These are phyloP conservation scores for Hapalemur alaotrensis DNA, from an alignment of 2,797 vertebrate genomes.

Conservation along the genomic window DNA sequence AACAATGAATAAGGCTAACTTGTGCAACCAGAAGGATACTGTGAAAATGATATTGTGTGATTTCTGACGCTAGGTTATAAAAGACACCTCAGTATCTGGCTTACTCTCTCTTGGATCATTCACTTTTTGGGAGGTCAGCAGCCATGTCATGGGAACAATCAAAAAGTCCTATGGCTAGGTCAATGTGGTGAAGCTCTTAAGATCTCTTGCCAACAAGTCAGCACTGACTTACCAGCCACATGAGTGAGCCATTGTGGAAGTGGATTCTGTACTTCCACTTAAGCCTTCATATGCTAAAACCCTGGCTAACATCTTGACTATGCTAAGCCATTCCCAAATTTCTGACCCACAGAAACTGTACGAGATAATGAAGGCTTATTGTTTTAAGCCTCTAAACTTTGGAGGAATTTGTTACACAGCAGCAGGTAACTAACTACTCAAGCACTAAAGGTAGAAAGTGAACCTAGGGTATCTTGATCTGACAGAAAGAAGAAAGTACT, in stretches of 20 bases:
- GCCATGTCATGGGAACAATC: not conserved
- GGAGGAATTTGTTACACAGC: not conserved
- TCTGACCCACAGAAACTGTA: not conserved
- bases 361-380: not conserved
- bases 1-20: not conserved
- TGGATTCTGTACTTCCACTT: not conserved
- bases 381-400: not conserved
- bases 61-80: not conserved
- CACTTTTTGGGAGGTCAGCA: not conserved
- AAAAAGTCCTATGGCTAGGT: not conserved
- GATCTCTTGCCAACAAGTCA: not conserved
- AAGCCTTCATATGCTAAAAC: not conserved
- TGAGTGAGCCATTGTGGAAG: not conserved
- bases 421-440: not conserved
- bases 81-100: not conserved
- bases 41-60: not conserved
- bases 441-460: not conserved
- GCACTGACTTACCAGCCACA: not conserved
- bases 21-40: not conserved
- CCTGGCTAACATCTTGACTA: not conserved
- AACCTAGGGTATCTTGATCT: not conserved
- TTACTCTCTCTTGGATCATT: not conserved
- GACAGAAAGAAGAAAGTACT: not conserved
- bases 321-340: conserved; percentile 3
- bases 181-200: not conserved